A percentile compares a stretch with the other conserved stretches of the same genome.
Conservation (phyloP, 1,140 invertebrate species). For the Myzus persicae region DNA sequence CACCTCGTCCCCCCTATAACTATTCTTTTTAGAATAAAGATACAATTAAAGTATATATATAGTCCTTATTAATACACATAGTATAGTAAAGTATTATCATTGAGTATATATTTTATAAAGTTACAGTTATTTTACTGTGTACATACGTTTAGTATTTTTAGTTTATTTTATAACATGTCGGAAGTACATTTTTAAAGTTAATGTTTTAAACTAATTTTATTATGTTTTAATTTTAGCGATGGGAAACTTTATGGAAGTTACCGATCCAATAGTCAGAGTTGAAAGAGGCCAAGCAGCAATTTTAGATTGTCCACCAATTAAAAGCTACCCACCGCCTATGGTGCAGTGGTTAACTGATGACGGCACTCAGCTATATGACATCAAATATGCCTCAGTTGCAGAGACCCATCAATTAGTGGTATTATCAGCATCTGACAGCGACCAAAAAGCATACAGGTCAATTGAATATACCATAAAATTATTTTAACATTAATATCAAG, state of each 20-base stretch:
- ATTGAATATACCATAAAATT: constrained; percentile 31
- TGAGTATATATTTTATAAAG: neutral
- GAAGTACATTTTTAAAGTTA: neutral
- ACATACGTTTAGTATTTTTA: neutral
- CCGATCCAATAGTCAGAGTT: constrained; percentile 74
- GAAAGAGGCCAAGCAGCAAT: constrained; percentile 82
- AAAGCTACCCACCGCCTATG: constrained; percentile 81
- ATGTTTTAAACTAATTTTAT: neutral
- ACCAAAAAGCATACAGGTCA: constrained; percentile 79
- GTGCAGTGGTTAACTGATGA: constrained; percentile 85
- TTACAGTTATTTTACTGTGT: neutral
- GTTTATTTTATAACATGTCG: neutral
- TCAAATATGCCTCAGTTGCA: constrained; percentile 52
- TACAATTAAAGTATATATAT: neutral
- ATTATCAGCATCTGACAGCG: constrained; percentile 74
- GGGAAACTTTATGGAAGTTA: constrained; percentile 78
- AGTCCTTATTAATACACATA: neutral
- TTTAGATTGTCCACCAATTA: constrained; percentile 80
- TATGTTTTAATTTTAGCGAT: constrained; percentile 73
- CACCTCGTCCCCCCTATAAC: too few species aligned
- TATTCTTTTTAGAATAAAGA: neutral
- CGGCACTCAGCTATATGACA: constrained; percentile 64
- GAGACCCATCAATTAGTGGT: constrained; percentile 81
- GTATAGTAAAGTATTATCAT: too few species aligned
- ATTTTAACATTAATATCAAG: constrained; percentile 6